phyloP scores from a whole-genome alignment of 2,113 vertebrate genomes.

The Machaerirhynchus nigripectus region DNA sequence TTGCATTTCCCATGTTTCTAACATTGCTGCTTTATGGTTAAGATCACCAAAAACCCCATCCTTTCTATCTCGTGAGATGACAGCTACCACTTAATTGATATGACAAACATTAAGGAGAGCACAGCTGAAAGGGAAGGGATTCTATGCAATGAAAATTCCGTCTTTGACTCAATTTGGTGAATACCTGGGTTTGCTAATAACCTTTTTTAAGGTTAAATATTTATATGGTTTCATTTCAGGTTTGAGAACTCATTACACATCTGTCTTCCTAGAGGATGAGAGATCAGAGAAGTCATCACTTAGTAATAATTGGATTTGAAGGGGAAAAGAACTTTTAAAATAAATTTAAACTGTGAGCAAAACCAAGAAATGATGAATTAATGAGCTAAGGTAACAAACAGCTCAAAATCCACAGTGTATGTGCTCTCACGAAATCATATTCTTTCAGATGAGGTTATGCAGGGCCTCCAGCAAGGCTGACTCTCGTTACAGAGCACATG shows the following conservation, averaged over 20 bases:
- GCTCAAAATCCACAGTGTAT: not conserved
- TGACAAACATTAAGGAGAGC: not conserved
- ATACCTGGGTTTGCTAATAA: not conserved
- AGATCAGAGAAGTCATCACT: not conserved
- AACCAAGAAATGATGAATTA: not conserved
- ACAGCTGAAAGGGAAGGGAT: not conserved
- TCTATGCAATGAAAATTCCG: not conserved
- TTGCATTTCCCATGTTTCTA: not conserved
- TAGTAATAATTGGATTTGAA: not conserved
- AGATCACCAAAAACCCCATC: not conserved
- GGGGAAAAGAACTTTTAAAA: not conserved
- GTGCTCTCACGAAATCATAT: not conserved
- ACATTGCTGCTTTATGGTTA: not conserved
- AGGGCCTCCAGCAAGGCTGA: not conserved
- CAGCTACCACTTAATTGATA: not conserved
- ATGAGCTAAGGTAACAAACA: not conserved
- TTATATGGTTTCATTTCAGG: not conserved
- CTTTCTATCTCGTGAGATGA: not conserved
- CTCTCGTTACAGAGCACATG: not conserved
- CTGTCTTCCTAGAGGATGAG: not conserved
- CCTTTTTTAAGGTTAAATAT: slow-evolving; percentile 11
- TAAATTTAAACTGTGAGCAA: not conserved
- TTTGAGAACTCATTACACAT: not conserved
- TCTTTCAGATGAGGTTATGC: not conserved
- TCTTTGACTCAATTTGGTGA: not conserved